Percentiles rank a stretch among this genome's conserved stretches.
Conservation (phyloP, 2,888 invertebrate species). For the Tineola bisselliella region DNA sequence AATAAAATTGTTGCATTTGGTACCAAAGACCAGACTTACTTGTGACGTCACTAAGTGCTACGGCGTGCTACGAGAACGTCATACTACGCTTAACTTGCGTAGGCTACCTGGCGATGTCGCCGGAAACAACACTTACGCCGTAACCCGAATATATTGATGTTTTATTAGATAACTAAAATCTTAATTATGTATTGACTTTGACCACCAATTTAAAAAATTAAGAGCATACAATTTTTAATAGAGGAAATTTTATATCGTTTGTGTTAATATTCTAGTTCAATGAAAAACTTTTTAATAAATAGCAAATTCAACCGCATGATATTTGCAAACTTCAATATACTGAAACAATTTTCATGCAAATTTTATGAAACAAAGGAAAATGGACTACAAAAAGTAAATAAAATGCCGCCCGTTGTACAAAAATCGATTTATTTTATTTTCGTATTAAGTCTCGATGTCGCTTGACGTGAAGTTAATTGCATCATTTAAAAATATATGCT, state of each 20-base stretch:
- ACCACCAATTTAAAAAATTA: too few species aligned
- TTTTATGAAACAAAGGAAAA: constrained; percentile 9
- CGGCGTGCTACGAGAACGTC: not conserved
- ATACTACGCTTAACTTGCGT: constrained; percentile 1
- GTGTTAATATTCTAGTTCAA: too few species aligned
- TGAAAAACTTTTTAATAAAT: not conserved
- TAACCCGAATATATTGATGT: not conserved
- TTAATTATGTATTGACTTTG: too few species aligned
- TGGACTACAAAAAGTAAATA: not conserved
- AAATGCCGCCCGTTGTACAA: not conserved
- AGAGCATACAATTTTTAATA: too few species aligned
- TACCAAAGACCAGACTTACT: not conserved
- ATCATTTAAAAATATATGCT: too few species aligned
- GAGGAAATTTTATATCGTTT: too few species aligned
- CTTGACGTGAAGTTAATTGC: too few species aligned
- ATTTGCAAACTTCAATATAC: not conserved
- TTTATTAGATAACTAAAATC: too few species aligned
- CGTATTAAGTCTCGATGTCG: not conserved
- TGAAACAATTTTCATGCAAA: constrained; percentile 7
- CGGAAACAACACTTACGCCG: not conserved
- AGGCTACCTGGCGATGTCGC: constrained; percentile 4
- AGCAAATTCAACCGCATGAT: not conserved
- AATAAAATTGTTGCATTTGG: too few species aligned
- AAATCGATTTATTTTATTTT: constrained; percentile 1
- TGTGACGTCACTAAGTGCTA: constrained; percentile 1